Base-by-base conservation (phyloP, 2,797 vertebrate genomes). In the Sebastes flavidus region DNA sequence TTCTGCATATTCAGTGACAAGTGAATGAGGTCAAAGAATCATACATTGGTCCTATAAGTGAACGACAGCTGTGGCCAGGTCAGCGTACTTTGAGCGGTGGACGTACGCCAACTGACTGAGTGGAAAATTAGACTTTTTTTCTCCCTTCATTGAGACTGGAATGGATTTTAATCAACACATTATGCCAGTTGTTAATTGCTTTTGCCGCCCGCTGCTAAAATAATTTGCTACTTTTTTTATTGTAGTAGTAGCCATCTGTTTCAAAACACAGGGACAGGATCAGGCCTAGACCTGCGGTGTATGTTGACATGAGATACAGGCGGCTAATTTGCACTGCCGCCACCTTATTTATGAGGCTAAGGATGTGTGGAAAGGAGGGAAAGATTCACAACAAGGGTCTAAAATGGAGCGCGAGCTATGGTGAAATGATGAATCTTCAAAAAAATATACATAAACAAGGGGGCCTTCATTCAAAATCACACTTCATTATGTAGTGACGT, bases 101-200 rank as follows among this genome's bases (percentile, higher is more conserved):
- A 91, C 29, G 78, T 52, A 77, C 81, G 93, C 93, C 95, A 95
- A 84, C 79, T 73, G 84, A 77, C 88, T 84, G 83, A 85, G 92
- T 86, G 91, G 85, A 92, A 92, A 94, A 94, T 91, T 58, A 92
- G 91, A 92, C 85, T 65, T 82, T 88, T 90, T 90, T 87, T 87
- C 88, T 91, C 85, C 87, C 89, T 81, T 95, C 91, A 91, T 92
- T 89, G 88, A 94, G 93, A 92, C 83, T 72, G 90, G 91, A 95
- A 95, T 95, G 93, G 95, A 95, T 95, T 96, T 96, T 96, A 96
- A 96, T 96, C 96, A 96, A 96, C 96, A 96, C 96, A 95, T 96
- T 95, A 95, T 95, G 94, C 93, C 95, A 95, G 96, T 96, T 95
- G 95, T 96, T 96, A 96, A 96, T 96, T 96, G 95, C 95, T 94